Evolutionary conservation across 1,140 invertebrate species (phyloP).

Genomic region (Zaprionus inermis): DNA sequence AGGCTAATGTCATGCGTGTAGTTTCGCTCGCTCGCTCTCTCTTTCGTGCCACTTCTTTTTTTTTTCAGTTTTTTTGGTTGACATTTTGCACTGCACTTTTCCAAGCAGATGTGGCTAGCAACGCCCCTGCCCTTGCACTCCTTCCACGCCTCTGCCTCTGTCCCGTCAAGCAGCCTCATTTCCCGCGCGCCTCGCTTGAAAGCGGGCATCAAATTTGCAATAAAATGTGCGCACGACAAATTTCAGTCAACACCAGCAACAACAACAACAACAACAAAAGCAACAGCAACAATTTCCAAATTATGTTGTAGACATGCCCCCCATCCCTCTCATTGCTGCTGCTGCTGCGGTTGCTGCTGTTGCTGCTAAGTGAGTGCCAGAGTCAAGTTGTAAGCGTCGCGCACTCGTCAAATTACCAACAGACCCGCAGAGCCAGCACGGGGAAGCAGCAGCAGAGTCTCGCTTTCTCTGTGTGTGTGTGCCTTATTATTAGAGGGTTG

Average conservation of each 20-base stretch:
- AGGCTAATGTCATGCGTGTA: slow-evolving; percentile 26
- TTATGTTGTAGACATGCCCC: slow-evolving; percentile 41
- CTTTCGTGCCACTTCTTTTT: neutral
- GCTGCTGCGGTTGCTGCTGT: slow-evolving; percentile 35
- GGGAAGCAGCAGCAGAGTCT: neutral
- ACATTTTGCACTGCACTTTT: slow-evolving; percentile 28
- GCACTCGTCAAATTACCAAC: slow-evolving; percentile 72
- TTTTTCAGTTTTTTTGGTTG: neutral
- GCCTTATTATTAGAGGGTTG: slow-evolving; percentile 48
- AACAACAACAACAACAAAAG: slow-evolving; percentile 19
- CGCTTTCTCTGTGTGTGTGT: slow-evolving; percentile 1
- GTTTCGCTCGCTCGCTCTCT: neutral
- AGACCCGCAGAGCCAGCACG: neutral
- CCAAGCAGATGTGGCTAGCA: slow-evolving; percentile 40
- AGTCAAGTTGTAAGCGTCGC: slow-evolving; percentile 71
- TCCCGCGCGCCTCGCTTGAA: slow-evolving; percentile 1
- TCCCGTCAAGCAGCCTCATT: neutral
- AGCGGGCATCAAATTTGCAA: slow-evolving; percentile 62
- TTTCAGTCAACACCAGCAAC: slow-evolving; percentile 52
- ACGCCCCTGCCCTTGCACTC: slow-evolving; percentile 7
- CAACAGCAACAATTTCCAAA: slow-evolving; percentile 35
- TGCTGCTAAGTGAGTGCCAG: slow-evolving; percentile 66
- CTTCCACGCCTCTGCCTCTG: slow-evolving; percentile 7
- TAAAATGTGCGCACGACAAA: slow-evolving; percentile 63
- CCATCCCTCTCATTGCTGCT: neutral